phyloP scores from a whole-genome alignment of 1,140 invertebrate species.

The Nephila pilipes region DNA sequence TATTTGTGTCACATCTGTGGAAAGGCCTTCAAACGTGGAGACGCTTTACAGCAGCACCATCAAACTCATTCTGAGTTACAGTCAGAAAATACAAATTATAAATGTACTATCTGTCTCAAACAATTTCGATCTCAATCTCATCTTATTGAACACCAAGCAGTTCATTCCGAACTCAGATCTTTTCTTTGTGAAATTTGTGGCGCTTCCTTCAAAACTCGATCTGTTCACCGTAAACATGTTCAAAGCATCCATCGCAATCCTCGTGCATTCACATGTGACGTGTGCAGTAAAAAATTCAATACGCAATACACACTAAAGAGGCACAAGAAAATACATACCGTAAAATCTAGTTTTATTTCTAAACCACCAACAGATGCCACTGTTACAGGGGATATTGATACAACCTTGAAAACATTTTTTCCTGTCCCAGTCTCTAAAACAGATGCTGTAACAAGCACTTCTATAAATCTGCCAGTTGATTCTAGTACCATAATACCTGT shows the following conservation, averaged over 20 bases:
- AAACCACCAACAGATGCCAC: background rate
- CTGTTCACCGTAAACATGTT: conserved; percentile 82
- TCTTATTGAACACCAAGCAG: conserved; percentile 79
- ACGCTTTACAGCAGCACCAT: conserved; percentile 81
- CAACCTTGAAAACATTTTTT: background rate
- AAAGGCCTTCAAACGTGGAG: conserved; percentile 81
- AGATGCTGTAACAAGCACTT: background rate
- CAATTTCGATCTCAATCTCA: conserved; percentile 81
- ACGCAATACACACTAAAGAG: conserved; percentile 82
- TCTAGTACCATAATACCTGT: background rate
- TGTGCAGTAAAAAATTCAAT: conserved; percentile 81
- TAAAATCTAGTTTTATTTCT: background rate
- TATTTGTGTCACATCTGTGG: conserved; percentile 82
- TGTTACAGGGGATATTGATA: background rate
- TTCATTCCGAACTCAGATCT: conserved; percentile 81
- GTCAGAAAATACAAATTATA: conserved; percentile 78
- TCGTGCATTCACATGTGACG: conserved; percentile 80
- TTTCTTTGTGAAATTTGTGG: conserved; percentile 83
- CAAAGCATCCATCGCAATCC: conserved; percentile 81
- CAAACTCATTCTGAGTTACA: conserved; percentile 79
- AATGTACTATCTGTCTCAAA: conserved; percentile 81
- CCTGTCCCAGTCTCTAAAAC: background rate
- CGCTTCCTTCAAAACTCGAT: conserved; percentile 82
- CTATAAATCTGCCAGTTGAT: background rate
- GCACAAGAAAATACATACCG: conserved; percentile 80